Evolutionary conservation across 2,113 vertebrate genomes (phyloP).

Genomic region (Saccopteryx leptura): DNA sequence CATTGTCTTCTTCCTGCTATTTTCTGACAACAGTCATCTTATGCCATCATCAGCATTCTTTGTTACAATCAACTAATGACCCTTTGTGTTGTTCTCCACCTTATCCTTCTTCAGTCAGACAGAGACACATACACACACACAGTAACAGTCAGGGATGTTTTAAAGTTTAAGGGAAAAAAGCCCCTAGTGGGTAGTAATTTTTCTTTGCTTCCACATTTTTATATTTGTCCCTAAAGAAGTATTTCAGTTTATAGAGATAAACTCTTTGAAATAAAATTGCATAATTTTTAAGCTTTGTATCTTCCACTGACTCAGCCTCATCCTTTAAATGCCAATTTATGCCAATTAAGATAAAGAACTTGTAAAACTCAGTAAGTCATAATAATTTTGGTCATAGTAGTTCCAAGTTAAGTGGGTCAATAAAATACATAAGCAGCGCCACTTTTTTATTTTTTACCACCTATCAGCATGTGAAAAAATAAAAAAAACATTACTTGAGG

Average conservation of each 20-base stretch:
- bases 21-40: not conserved
- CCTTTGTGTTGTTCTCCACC: not conserved
- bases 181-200: not conserved
- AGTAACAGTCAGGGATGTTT: not conserved
- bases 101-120: not conserved
- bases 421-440: slow-evolving; percentile 17
- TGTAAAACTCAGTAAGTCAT: not conserved
- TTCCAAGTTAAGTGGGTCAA: slow-evolving; percentile 15
- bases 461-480: not conserved
- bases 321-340: not conserved
- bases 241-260: not conserved
- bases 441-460: not conserved
- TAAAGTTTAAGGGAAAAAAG: not conserved
- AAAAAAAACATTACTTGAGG: not conserved
- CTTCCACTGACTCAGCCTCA: not conserved
- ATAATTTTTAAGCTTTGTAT: not conserved
- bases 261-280: slow-evolving; percentile 43
- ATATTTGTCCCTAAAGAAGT: not conserved
- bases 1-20: not conserved
- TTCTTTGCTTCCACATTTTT: not conserved
- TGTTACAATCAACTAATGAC: not conserved
- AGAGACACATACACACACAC: not conserved
- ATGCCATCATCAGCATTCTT: not conserved
- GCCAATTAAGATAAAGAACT: not conserved
- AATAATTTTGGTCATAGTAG: slow-evolving; percentile 23